phyloP scores from a whole-genome alignment of 2,113 vertebrate species.

The Lepisosteus oculatus region DNA sequence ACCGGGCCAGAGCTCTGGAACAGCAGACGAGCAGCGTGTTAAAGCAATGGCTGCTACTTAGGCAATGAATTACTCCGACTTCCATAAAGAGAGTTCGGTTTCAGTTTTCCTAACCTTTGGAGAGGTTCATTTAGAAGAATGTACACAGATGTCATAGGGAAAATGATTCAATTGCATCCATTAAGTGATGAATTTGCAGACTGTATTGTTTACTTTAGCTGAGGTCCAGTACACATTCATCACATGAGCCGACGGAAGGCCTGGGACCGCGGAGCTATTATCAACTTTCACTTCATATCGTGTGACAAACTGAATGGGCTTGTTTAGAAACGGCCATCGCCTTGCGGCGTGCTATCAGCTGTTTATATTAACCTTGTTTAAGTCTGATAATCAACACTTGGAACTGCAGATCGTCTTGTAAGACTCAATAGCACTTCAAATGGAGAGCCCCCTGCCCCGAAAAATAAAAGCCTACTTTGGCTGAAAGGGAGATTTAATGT shows the following conservation, averaged over 20 bases:
- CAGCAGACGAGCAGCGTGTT: too few species aligned
- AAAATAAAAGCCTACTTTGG: too few species aligned
- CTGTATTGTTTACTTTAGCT: constrained; percentile 13
- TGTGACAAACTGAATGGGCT: constrained; percentile 7
- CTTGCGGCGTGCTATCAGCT: neutral
- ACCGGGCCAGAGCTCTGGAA: too few species aligned
- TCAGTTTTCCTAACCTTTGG: constrained; percentile 10
- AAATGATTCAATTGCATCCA: neutral
- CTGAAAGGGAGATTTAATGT: too few species aligned
- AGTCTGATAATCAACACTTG: neutral
- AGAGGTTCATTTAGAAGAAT: constrained; percentile 13
- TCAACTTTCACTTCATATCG: constrained; percentile 1
- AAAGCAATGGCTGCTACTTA: too few species aligned
- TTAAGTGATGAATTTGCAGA: constrained; percentile 8
- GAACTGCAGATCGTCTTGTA: neutral
- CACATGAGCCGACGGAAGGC: constrained; percentile 1
- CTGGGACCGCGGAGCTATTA: constrained; percentile 6
- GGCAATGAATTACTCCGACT: neutral
- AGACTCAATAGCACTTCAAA: neutral
- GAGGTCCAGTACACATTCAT: constrained; percentile 10
- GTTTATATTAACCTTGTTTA: neutral
- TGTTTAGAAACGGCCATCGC: neutral
- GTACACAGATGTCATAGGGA: neutral
- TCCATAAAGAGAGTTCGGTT: neutral
- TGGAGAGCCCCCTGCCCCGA: neutral